These are phyloP conservation scores for Ischnura elegans DNA, from an alignment of 2,888 invertebrate genomes.

Conservation along the genomic window DNA sequence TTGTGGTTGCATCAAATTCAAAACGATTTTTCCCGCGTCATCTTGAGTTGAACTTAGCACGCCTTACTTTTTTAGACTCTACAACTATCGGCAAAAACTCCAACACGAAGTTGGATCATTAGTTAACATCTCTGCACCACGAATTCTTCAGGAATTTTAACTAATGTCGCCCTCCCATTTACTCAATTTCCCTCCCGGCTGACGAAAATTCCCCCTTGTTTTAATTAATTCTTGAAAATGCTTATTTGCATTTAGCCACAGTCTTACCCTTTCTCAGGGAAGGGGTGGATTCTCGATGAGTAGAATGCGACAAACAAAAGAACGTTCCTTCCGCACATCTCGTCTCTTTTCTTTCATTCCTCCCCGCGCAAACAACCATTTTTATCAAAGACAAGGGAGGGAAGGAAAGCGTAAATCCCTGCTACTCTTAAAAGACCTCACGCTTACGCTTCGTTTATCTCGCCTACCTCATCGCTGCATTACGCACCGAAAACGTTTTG, in stretches of 20 bases:
- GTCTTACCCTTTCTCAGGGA: neutral
- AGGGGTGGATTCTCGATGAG: neutral
- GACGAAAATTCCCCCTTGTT: neutral
- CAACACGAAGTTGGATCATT: no score
- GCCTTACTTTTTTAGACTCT: no score
- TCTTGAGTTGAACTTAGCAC: no score
- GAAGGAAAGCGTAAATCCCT: neutral
- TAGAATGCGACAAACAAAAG: conserved; percentile 3
- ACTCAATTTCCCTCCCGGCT: no score
- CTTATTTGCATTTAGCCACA: neutral
- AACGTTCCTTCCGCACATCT: neutral
- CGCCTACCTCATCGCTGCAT: conserved; percentile 41
- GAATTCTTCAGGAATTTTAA: neutral
- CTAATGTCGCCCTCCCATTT: neutral
- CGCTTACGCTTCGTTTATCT: conserved; percentile 47
- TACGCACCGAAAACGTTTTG: conserved; percentile 51
- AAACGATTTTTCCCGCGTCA: no score
- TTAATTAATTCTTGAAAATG: conserved; percentile 29
- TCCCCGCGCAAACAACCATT: conserved; percentile 6
- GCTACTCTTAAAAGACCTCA: conserved; percentile 22
- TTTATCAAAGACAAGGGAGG: neutral
- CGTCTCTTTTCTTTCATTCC: neutral
- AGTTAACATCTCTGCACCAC: neutral
- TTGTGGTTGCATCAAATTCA: no score
- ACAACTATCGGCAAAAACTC: no score